Conservation (phyloP, 2,113 vertebrate species). For the Cryptotis parvus region DNA sequence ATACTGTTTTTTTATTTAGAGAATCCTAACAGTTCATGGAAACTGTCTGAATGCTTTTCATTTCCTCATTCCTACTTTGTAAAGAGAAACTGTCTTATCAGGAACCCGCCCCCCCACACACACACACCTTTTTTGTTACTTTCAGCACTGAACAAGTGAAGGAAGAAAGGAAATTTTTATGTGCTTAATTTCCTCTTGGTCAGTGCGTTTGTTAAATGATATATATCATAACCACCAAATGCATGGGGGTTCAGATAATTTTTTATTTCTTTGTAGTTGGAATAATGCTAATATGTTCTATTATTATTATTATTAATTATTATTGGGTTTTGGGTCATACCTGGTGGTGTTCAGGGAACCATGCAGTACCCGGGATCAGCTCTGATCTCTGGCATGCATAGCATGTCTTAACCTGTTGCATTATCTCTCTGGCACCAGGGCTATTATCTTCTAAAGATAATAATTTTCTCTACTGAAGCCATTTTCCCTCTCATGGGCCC, state of each 20-base stretch:
- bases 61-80: conserved; percentile 39
- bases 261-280: conserved; percentile 30
- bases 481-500: too few species aligned
- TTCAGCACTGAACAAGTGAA: neutral
- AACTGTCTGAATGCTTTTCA: conserved; percentile 41
- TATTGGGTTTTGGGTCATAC: too few species aligned
- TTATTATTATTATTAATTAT: neutral
- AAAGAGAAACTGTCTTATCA: conserved; percentile 48
- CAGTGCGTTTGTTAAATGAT: conserved; percentile 42
- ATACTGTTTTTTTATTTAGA: conserved; percentile 69
- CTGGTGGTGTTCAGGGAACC: too few species aligned
- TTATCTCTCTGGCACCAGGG: too few species aligned
- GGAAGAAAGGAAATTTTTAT: conserved; percentile 21
- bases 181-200: neutral
- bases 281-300: neutral
- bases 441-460: too few species aligned
- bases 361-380: too few species aligned
- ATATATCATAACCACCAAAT: neutral
- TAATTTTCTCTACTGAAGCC: too few species aligned
- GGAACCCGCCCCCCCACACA: neutral
- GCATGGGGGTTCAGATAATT: neutral
- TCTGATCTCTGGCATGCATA: too few species aligned
- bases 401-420: too few species aligned
- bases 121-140: conserved; percentile 2
- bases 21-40: conserved; percentile 58